phyloP scores from a whole-genome alignment of 2,113 vertebrate genomes.

The Apistogramma diplotaenia region DNA sequence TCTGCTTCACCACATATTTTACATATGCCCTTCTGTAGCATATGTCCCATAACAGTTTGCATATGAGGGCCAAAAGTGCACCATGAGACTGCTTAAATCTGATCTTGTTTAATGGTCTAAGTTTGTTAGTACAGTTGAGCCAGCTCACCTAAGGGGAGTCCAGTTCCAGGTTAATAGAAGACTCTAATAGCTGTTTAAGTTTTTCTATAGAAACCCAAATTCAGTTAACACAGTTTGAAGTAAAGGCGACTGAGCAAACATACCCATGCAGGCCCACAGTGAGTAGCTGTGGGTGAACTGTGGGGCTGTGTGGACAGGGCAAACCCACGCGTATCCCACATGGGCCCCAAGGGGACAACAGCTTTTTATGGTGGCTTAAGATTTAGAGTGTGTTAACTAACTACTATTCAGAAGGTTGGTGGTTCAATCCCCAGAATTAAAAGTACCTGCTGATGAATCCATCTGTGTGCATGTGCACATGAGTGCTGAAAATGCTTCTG shows the following conservation, averaged over 20 bases:
- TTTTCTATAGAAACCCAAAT: slow-evolving; percentile 35
- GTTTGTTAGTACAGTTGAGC: slow-evolving; percentile 10
- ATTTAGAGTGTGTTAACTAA: too few species aligned
- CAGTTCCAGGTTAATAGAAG: slow-evolving; percentile 56
- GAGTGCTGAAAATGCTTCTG: too few species aligned
- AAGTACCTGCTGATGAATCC: too few species aligned
- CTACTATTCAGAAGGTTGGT: too few species aligned
- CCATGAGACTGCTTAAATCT: background rate
- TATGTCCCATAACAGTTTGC: background rate
- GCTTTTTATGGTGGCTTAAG: too few species aligned
- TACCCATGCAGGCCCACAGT: too few species aligned
- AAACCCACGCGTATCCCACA: too few species aligned
- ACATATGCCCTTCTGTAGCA: background rate
- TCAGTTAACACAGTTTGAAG: slow-evolving; percentile 28
- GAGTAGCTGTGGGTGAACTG: too few species aligned
- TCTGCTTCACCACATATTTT: background rate
- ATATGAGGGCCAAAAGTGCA: background rate
- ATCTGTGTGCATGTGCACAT: too few species aligned
- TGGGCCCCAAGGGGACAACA: too few species aligned
- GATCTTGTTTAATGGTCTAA: slow-evolving; percentile 7
- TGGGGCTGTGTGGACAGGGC: too few species aligned
- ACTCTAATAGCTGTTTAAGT: slow-evolving; percentile 15
- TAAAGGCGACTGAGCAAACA: background rate
- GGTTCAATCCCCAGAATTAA: too few species aligned
- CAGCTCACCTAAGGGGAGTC: slow-evolving; percentile 37